Conservation (phyloP, 2,888 invertebrate genomes). For the Iphiclides podalirius region DNA sequence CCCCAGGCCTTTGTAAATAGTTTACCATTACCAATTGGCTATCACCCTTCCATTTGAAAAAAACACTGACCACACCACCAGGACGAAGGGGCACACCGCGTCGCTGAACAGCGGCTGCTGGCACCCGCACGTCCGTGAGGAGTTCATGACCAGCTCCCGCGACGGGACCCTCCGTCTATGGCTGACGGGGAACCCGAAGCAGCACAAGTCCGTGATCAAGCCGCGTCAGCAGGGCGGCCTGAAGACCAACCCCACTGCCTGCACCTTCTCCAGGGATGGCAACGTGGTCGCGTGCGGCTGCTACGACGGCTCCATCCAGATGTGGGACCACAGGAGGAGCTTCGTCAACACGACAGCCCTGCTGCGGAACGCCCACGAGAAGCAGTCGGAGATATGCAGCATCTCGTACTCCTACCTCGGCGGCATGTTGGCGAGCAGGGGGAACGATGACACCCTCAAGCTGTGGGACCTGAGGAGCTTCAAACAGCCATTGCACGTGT, state of each 20-base stretch:
- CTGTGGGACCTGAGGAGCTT: constrained; percentile 95
- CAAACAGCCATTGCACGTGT: constrained; percentile 87
- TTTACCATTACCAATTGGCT: too few species aligned
- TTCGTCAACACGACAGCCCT: constrained; percentile 92
- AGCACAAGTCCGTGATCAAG: constrained; percentile 92
- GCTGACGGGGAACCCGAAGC: constrained; percentile 89
- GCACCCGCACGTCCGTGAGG: constrained; percentile 93
- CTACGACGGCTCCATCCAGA: constrained; percentile 96
- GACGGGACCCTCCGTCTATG: constrained; percentile 97
- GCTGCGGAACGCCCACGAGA: constrained; percentile 89
- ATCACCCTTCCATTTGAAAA: too few species aligned
- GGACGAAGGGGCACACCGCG: constrained; percentile 96
- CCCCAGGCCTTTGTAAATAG: too few species aligned
- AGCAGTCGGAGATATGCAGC: constrained; percentile 89
- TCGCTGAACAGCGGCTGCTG: constrained; percentile 94
- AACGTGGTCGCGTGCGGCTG: constrained; percentile 94
- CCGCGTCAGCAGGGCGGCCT: constrained; percentile 92
- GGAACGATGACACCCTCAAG: constrained; percentile 96
- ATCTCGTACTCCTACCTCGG: constrained; percentile 94
- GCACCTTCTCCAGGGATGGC: constrained; percentile 91
- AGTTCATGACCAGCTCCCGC: constrained; percentile 96
- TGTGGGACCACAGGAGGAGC: constrained; percentile 97
- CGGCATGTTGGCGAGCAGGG: constrained; percentile 87
- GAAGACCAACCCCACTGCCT: constrained; percentile 91
- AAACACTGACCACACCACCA: too few species aligned